Conservation (phyloP, 2,797 vertebrate species). For the Hoplostethus mediterraneus region DNA sequence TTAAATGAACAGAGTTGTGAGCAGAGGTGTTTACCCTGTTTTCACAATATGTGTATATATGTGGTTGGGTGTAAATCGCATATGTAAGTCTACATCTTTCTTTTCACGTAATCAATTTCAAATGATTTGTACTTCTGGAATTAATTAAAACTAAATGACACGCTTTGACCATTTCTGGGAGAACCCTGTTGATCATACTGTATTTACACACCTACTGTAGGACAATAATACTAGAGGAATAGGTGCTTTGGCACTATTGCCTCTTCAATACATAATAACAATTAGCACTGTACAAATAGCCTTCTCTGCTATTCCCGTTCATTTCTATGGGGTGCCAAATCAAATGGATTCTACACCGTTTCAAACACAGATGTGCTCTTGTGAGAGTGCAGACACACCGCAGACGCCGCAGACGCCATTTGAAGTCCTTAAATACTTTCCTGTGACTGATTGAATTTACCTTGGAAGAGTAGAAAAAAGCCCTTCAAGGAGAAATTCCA, state of each 20-base stretch:
- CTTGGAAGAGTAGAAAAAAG: slow-evolving; percentile 7
- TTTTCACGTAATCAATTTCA: slow-evolving; percentile 23
- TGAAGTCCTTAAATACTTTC: slow-evolving; percentile 27
- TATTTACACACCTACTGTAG: slow-evolving; percentile 47
- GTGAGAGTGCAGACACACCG: slow-evolving; percentile 28
- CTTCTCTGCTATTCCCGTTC: slow-evolving; percentile 12
- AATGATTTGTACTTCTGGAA: slow-evolving; percentile 23
- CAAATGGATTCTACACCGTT: slow-evolving; percentile 20
- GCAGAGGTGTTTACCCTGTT: slow-evolving; percentile 5
- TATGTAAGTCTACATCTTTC: slow-evolving; percentile 14
- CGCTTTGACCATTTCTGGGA: slow-evolving; percentile 37
- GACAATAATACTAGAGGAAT: slow-evolving; percentile 35
- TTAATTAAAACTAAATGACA: slow-evolving; percentile 22
- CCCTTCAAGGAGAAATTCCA: slow-evolving; percentile 7
- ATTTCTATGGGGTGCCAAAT: slow-evolving; percentile 18
- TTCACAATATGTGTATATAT: slow-evolving; percentile 15
- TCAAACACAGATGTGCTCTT: slow-evolving; percentile 20
- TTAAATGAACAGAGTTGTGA: slow-evolving; percentile 3
- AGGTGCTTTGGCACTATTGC: slow-evolving; percentile 16
- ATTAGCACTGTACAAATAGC: not conserved
- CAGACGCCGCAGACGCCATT: slow-evolving; percentile 35
- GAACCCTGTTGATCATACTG: slow-evolving; percentile 39
- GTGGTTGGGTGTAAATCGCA: slow-evolving; percentile 26
- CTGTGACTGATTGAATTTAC: slow-evolving; percentile 11
- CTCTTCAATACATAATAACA: slow-evolving; percentile 17